Evolutionary conservation across 2,888 invertebrate genomes (phyloP).

Genomic region (Macrophya alboannulata): DNA sequence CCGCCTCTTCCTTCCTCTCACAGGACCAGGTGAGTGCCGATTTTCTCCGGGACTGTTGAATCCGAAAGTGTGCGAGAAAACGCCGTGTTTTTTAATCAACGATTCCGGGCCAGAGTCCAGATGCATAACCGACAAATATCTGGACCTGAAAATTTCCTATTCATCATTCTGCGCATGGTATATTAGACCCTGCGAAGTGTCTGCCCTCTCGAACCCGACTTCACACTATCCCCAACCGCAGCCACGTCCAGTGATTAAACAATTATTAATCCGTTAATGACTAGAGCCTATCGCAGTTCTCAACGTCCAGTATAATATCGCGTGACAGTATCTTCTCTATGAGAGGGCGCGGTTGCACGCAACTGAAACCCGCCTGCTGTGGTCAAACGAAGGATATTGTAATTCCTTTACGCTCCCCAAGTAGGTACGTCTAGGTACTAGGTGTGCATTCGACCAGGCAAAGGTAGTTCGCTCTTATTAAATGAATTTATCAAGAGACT

Average conservation of each 20-base stretch:
- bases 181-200: background rate
- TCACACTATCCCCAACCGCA: background rate
- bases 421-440: too few species aligned
- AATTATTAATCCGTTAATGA: slow-evolving; percentile 62
- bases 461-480: background rate
- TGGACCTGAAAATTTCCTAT: background rate
- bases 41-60: background rate
- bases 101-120: background rate
- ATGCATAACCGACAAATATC: background rate
- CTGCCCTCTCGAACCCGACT: background rate
- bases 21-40: slow-evolving; percentile 19
- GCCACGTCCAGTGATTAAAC: slow-evolving; percentile 33
- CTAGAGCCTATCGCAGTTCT: slow-evolving; percentile 49
- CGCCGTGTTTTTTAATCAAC: slow-evolving; percentile 21
- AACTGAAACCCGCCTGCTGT: slow-evolving; percentile 48
- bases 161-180: background rate
- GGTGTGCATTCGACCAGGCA: background rate
- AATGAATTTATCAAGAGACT: slow-evolving; percentile 14
- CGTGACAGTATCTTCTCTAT: slow-evolving; percentile 59
- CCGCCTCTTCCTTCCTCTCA: background rate
- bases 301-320: slow-evolving; percentile 48
- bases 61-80: background rate
- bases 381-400: slow-evolving; percentile 41
- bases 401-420: slow-evolving; percentile 37
- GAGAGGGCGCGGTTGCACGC: slow-evolving; percentile 63